Evolutionary conservation across 2,888 invertebrate species (phyloP).

Genomic region (Acholoe squamosa): DNA sequence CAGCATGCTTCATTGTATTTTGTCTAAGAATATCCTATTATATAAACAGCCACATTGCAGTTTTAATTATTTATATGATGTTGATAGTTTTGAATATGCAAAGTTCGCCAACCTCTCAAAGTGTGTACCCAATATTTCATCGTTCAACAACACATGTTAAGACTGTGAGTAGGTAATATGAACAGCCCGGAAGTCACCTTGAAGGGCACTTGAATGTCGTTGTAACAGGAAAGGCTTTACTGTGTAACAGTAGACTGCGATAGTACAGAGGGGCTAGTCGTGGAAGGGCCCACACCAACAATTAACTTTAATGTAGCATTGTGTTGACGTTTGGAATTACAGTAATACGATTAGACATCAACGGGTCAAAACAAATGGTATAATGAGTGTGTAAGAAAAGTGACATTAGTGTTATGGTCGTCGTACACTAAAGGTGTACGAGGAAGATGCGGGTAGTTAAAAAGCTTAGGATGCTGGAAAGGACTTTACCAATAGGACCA

Average conservation of each 20-base stretch:
- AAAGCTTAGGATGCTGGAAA: neutral
- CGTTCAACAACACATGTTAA: no score
- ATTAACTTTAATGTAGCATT: conserved; percentile 32
- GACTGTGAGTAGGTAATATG: no score
- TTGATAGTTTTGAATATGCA: no score
- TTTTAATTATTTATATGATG: no score
- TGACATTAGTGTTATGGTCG: no score
- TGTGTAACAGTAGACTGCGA: neutral
- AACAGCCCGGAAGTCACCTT: conserved; percentile 6
- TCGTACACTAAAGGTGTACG: neutral
- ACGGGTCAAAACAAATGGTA: conserved; percentile 22
- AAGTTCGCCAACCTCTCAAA: no score
- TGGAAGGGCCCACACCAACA: neutral
- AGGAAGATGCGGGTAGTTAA: neutral
- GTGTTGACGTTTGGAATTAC: conserved; percentile 30
- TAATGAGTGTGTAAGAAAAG: conserved; percentile 18
- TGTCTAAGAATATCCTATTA: no score
- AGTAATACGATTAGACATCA: conserved; percentile 22
- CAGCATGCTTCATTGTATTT: no score
- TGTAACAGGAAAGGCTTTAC: neutral
- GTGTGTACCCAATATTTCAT: no score
- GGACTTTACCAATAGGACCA: neutral
- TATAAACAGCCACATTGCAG: no score
- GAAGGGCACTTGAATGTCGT: neutral
- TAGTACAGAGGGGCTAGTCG: neutral